These are phyloP conservation scores for Sesamia nonagrioides DNA, from an alignment of 1,140 invertebrate genomes.

Conservation along the genomic window DNA sequence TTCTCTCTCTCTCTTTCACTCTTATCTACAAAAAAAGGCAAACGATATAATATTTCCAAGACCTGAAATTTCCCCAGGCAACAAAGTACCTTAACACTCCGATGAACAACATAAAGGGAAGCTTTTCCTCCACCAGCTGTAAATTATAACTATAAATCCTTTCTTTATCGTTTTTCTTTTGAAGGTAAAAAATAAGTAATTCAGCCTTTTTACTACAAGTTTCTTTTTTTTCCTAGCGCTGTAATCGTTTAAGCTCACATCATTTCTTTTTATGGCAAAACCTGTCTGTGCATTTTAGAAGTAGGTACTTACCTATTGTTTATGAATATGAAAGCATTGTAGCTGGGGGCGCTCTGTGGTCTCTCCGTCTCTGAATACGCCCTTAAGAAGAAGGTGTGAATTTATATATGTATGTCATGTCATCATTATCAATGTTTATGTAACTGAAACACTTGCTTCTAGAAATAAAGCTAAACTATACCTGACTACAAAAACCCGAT, in stretches of 20 bases:
- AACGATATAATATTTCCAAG: constrained; percentile 11
- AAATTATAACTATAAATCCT: constrained; percentile 40
- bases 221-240: constrained; percentile 9
- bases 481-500: too few relatives aligned
- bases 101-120: constrained; percentile 29
- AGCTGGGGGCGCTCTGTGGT: too few relatives aligned
- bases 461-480: too few relatives aligned
- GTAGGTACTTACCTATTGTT: too few relatives aligned
- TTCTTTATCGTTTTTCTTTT: constrained; percentile 42
- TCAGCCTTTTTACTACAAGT: constrained; percentile 7
- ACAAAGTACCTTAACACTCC: constrained; percentile 19
- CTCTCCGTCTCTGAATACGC: too few relatives aligned
- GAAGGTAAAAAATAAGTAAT: constrained; percentile 21
- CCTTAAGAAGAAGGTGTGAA: too few relatives aligned
- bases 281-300: not conserved
- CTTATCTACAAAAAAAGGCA: too few relatives aligned
- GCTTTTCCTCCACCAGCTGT: constrained; percentile 13
- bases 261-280: constrained; percentile 18
- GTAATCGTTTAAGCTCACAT: not conserved
- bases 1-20: too few relatives aligned
- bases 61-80: not conserved
- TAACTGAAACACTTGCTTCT: too few relatives aligned
- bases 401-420: too few relatives aligned
- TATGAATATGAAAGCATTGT: not conserved
- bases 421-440: too few relatives aligned